phyloP scores from a whole-genome alignment of 2,888 invertebrate genomes.

The Silvanus unidentatus region DNA sequence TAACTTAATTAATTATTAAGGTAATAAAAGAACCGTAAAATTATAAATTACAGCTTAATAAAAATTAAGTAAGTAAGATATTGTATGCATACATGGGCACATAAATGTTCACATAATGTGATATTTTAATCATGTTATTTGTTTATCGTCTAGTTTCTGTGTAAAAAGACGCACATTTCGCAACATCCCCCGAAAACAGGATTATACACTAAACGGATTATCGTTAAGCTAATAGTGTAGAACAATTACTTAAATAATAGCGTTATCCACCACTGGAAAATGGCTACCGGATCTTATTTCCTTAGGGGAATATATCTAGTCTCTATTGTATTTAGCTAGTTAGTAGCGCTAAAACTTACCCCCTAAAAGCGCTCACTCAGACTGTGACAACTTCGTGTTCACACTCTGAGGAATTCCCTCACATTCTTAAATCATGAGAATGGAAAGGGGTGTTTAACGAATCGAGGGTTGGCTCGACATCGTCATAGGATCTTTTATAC shows the following conservation, averaged over 20 bases:
- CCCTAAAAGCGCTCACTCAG: conserved; percentile 22
- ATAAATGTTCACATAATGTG: no score
- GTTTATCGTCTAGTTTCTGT: no score
- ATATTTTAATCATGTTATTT: no score
- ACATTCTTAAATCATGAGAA: conserved; percentile 8
- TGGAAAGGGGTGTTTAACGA: conserved; percentile 39
- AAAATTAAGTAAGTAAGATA: no score
- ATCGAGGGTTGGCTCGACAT: conserved; percentile 26
- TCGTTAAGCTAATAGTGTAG: conserved; percentile 42
- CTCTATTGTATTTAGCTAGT: no score
- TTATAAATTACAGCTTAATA: no score
- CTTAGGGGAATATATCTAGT: conserved; percentile 41
- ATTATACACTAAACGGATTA: conserved; percentile 44
- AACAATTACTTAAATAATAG: conserved; percentile 47
- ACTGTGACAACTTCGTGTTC: conserved; percentile 18
- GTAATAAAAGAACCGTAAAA: no score
- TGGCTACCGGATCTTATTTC: conserved; percentile 46
- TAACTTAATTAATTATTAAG: no score
- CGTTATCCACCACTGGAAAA: conserved; percentile 39
- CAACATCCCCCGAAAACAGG: conserved; percentile 29
- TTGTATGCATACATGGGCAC: no score
- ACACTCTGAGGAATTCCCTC: not conserved
- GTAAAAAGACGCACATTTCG: no score
- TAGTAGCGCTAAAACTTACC: conserved; percentile 33
- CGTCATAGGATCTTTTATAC: no score